Base-by-base conservation (phyloP, 2,113 vertebrate genomes). In the Hippotragus niger region DNA sequence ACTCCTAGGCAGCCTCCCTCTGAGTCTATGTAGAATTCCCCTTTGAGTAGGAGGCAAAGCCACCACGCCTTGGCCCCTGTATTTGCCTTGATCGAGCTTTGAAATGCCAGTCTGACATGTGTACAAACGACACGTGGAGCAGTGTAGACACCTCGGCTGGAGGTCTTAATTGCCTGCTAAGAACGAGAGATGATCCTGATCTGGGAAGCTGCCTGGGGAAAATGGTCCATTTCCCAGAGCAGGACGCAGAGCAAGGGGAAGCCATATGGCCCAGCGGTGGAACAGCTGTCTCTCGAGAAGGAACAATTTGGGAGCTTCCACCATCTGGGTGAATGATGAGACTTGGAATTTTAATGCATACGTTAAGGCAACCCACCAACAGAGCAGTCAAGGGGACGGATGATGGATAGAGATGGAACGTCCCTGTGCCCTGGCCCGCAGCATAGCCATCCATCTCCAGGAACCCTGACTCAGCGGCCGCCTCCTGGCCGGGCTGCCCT, bases 251-350 rank as follows among this genome's bases (percentile, higher is more conserved):
- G 94, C 97, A 88, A 86, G 90, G 97, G 96, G 95, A 97, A 97
- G 95, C 98, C 99, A 99, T 98, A 98, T 98, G 99, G 98, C 95
- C 98, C 91, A 98, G 98, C 67, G 96, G 98, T 98, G 98, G 97
- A 98, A 98, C 98, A 99, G 98, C 99, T 99, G 99, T 97, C 98
- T 96, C 97, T 95, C 31, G 62, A 98, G 98, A 96, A 98, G 96
- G 84, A 97, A 91, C 96, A 92, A 94, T 98, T 98, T 29, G 58
- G 98, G 95, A 98, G 97, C 98, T 96, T 96, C 97, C 95, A 94
- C 98, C 99, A 98, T 98, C 99, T 99, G 99, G 98, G 94, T 96
- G 97, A 98, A 97, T 98, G 97, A 96, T 64, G 90, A 52, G 97
- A 52, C 92, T 97, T 97, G 97, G 83, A 40, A 25, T 96, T 96